A percentile compares a stretch with the other conserved stretches of the same genome.
Conservation (phyloP, 1,140 invertebrate species). For the Diprion similis region DNA sequence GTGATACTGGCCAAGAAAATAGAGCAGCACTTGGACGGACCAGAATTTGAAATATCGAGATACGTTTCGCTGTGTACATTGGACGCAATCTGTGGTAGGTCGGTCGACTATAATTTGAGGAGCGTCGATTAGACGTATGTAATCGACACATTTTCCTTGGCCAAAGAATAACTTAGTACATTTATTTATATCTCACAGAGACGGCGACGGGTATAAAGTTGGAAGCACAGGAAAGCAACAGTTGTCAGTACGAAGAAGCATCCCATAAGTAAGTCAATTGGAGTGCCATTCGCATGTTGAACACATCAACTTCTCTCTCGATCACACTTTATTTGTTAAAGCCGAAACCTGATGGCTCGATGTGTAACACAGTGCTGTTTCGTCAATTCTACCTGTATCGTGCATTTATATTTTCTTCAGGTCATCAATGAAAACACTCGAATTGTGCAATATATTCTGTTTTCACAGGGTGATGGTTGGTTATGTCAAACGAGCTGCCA, state of each 20-base stretch:
- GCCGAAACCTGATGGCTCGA: too few relatives aligned
- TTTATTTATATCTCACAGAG: slow-evolving; percentile 17
- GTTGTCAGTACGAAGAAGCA: background rate
- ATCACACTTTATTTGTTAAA: too few relatives aligned
- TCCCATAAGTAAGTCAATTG: background rate
- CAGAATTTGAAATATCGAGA: slow-evolving; percentile 25
- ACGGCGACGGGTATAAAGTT: slow-evolving; percentile 27
- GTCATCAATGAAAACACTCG: too few relatives aligned
- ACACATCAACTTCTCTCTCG: too few relatives aligned
- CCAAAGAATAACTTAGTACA: background rate
- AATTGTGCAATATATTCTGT: too few relatives aligned
- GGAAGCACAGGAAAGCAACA: slow-evolving; percentile 15
- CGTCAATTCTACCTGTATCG: too few relatives aligned
- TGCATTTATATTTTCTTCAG: too few relatives aligned
- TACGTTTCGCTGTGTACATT: slow-evolving; percentile 18
- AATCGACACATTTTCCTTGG: background rate
- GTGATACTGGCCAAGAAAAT: slow-evolving; percentile 22
- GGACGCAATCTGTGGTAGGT: slow-evolving; percentile 30
- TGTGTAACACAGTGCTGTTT: too few relatives aligned
- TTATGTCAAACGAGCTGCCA: too few relatives aligned
- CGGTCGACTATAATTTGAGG: background rate
- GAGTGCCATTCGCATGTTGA: background rate
- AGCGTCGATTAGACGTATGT: background rate
- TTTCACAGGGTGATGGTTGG: too few relatives aligned
- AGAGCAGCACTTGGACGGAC: slow-evolving; percentile 18